These are phyloP conservation scores for Hermetia illucens DNA, from an alignment of 1,140 invertebrate genomes.

Conservation along the genomic window DNA sequence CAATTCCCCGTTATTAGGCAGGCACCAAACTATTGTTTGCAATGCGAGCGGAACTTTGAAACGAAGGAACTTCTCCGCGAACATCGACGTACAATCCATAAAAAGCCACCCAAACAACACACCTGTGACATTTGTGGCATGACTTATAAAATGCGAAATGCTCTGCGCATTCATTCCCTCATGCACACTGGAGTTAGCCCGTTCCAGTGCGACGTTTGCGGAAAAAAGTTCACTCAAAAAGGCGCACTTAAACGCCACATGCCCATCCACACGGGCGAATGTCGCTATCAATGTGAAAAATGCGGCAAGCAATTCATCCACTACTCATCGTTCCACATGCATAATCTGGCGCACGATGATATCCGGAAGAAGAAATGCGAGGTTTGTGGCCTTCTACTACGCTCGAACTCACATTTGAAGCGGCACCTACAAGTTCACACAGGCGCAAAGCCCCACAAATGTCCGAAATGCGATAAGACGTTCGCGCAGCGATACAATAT, in stretches of 20 bases:
- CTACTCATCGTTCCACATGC: conserved; percentile 25
- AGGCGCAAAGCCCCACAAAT: conserved; percentile 33
- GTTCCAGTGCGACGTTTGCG: conserved; percentile 41
- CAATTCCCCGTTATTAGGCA: no score
- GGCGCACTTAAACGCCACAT: conserved; percentile 41
- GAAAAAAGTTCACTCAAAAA: conserved; percentile 55
- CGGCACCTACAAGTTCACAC: conserved; percentile 45
- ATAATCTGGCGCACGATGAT: conserved; percentile 37
- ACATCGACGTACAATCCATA: conserved; percentile 7
- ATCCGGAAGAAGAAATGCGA: conserved; percentile 38
- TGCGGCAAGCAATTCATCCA: conserved; percentile 17
- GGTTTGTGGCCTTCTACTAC: conserved; percentile 54
- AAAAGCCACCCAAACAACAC: neutral
- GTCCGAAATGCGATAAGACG: conserved; percentile 29
- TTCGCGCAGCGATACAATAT: conserved; percentile 34
- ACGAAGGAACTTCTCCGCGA: conserved; percentile 21
- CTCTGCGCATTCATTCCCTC: conserved; percentile 31
- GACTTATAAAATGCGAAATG: conserved; percentile 31
- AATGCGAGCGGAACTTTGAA: conserved; percentile 19
- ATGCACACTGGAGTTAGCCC: conserved; percentile 38
- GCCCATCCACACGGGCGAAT: conserved; percentile 50
- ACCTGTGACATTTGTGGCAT: conserved; percentile 36
- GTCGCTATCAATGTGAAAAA: conserved; percentile 36
- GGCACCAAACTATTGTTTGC: no score
- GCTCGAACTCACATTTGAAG: conserved; percentile 41